phyloP scores from a whole-genome alignment of 2,113 vertebrate species.

The Ochotona princeps region DNA sequence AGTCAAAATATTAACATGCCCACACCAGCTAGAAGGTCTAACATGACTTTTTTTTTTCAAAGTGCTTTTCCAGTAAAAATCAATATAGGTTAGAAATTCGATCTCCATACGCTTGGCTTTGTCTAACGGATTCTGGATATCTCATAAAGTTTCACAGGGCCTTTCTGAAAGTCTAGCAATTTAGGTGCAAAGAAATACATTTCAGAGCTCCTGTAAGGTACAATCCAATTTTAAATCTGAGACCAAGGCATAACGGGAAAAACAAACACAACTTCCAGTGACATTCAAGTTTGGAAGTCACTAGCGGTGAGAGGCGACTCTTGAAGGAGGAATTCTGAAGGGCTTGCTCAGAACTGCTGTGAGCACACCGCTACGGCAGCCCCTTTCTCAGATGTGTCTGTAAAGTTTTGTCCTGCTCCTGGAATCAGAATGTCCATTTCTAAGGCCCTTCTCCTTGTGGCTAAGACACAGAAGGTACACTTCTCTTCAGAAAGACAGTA shows the following conservation, averaged over 20 bases:
- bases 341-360: background rate
- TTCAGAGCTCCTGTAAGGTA: background rate
- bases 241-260: conserved; percentile 4
- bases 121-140: conserved; percentile 24
- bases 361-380: background rate
- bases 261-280: background rate
- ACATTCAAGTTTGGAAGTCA: conserved; percentile 14
- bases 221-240: conserved; percentile 9
- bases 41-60: conserved; percentile 11
- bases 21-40: background rate
- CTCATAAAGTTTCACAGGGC: background rate
- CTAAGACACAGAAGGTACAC: background rate
- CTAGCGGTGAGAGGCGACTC: background rate
- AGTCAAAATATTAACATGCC: background rate
- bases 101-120: background rate
- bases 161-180: conserved; percentile 23
- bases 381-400: background rate
- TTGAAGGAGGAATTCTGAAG: background rate
- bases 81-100: conserved; percentile 29
- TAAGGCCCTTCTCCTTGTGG: background rate
- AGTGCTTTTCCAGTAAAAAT: conserved; percentile 23
- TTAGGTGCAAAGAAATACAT: conserved; percentile 30
- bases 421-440: background rate
- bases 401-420: background rate
- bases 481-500: background rate